A percentile compares a stretch with the other conserved stretches of the same genome.
phyloP scores from a whole-genome alignment of 2,888 invertebrate genomes.

The Steinernema scapterisci region DNA sequence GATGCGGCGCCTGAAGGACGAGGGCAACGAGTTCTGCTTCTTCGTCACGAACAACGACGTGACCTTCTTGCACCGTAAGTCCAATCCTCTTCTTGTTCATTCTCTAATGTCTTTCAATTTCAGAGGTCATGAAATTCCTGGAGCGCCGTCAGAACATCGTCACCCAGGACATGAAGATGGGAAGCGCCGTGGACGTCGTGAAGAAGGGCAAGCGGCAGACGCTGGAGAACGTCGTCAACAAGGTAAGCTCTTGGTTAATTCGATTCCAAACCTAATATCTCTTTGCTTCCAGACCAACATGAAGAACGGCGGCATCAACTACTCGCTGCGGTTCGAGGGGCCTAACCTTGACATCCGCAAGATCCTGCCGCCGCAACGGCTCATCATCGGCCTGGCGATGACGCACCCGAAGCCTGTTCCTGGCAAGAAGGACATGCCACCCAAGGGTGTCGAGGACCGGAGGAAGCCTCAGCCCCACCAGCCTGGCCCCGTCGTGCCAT shows the following conservation, averaged over 20 bases:
- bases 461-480: conserved; percentile 30
- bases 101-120: conserved; percentile 4
- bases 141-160: conserved; percentile 39
- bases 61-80: conserved; percentile 38
- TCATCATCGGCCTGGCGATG: conserved; percentile 47
- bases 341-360: background rate
- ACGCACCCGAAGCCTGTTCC: conserved; percentile 38
- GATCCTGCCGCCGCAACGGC: conserved; percentile 34
- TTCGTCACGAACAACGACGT: conserved; percentile 40
- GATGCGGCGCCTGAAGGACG: conserved; percentile 28
- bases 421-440: background rate
- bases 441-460: background rate
- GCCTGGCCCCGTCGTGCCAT: conserved; percentile 36
- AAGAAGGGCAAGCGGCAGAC: conserved; percentile 37
- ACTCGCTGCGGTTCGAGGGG: conserved; percentile 36
- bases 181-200: conserved; percentile 33
- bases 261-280: background rate
- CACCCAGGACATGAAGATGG: conserved; percentile 47
- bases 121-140: conserved; percentile 31
- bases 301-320: conserved; percentile 56
- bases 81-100: background rate
- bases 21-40: conserved; percentile 37
- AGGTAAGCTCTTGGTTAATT: background rate
- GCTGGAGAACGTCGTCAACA: conserved; percentile 49
- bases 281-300: conserved; percentile 38